Percentiles rank a stretch among this genome's conserved stretches.
These are phyloP conservation scores for Patagioenas fasciata DNA, from an alignment of 2,113 vertebrate species.

Conservation along the genomic window DNA sequence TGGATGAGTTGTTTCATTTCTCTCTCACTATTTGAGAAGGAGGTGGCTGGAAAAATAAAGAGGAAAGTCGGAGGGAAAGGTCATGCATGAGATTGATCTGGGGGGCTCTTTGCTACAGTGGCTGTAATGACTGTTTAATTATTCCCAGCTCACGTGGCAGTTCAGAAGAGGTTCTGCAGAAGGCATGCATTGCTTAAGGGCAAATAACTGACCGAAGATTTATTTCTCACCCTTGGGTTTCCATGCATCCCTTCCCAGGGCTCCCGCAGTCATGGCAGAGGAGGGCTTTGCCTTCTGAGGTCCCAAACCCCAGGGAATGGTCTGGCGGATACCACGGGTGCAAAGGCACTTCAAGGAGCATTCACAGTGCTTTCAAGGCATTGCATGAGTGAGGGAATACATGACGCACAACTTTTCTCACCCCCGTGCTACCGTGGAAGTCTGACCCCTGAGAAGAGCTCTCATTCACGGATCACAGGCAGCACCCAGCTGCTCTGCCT, in stretches of 20 bases:
- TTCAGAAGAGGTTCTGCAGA: conserved; percentile 31
- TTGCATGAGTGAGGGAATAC: not conserved
- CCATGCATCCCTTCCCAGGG: not conserved
- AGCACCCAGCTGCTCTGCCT: not conserved
- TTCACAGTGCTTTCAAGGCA: not conserved
- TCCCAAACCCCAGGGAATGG: not conserved
- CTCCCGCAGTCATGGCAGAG: not conserved
- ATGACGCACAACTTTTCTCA: not conserved
- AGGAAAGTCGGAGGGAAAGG: conserved; percentile 42
- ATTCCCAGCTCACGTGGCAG: conserved; percentile 40
- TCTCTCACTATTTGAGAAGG: conserved; percentile 1
- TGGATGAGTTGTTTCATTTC: not conserved
- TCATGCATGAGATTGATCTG: conserved; percentile 55
- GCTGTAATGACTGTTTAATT: conserved; percentile 62
- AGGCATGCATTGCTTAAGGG: not conserved
- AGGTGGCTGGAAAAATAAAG: conserved; percentile 41
- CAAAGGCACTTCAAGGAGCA: not conserved
- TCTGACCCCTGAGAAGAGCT: not conserved
- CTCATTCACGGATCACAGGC: not conserved
- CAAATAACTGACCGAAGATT: conserved; percentile 33
- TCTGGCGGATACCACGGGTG: not conserved
- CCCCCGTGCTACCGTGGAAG: not conserved
- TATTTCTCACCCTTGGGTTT: conserved; percentile 47
- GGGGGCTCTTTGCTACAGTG: conserved; percentile 18
- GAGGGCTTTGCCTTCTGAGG: not conserved